Conservation (phyloP, 2,113 vertebrate genomes). For the Cyprinodon brontotheroides region DNA sequence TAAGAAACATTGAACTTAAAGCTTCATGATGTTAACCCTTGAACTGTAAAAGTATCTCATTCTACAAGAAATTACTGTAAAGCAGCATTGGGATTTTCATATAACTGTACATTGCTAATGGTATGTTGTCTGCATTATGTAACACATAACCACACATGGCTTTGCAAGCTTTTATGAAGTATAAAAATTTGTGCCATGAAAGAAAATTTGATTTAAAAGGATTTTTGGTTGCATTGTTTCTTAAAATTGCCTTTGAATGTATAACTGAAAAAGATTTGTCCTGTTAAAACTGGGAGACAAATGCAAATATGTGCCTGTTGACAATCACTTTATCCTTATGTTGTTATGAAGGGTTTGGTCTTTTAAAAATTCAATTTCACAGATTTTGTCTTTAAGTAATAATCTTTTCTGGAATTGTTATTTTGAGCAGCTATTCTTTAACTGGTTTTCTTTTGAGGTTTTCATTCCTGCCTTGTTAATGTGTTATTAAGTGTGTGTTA, state of each 20-base stretch:
- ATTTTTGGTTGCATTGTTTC: neutral
- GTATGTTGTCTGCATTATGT: neutral
- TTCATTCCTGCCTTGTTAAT: neutral
- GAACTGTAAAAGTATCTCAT: neutral
- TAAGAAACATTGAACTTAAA: neutral
- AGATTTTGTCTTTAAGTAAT: neutral
- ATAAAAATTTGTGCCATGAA: conserved; percentile 16
- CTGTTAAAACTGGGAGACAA: conserved; percentile 27
- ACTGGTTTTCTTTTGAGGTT: neutral
- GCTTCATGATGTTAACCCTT: neutral
- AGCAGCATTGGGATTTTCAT: neutral
- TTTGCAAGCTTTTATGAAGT: neutral
- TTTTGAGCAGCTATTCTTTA: conserved; percentile 9
- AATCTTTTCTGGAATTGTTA: neutral
- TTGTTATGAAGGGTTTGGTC: conserved; percentile 1
- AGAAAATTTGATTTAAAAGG: neutral
- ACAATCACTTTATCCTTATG: conserved; percentile 20
- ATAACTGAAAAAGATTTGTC: neutral
- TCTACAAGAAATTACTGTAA: neutral
- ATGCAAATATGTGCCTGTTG: conserved; percentile 48
- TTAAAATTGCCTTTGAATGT: conserved; percentile 2
- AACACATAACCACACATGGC: neutral
- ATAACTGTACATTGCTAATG: neutral
- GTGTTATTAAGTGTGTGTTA: too few relatives aligned
- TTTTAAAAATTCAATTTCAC: neutral